Percentiles rank a stretch among this genome's conserved stretches.
Evolutionary conservation across 2,888 invertebrate species (phyloP).

Genomic region (Eristalis pertinax): DNA sequence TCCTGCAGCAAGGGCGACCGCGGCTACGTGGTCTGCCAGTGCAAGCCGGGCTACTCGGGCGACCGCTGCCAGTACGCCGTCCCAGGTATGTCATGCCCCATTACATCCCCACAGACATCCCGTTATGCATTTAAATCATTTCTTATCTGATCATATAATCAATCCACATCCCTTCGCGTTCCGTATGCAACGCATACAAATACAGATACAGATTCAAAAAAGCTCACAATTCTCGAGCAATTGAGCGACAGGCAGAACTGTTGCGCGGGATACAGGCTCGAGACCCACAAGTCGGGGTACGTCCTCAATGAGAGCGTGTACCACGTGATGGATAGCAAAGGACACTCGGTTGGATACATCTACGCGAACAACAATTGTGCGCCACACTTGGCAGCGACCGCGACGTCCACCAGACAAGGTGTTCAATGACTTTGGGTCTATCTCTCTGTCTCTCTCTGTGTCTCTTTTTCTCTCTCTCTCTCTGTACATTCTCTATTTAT

Average conservation of each 20-base stretch:
- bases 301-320: not conserved
- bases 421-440: constrained; percentile 36
- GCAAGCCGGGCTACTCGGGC: constrained; percentile 87
- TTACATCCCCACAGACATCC: not conserved
- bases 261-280: constrained; percentile 43
- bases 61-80: constrained; percentile 83
- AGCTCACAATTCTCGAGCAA: constrained; percentile 18
- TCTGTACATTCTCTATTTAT: not conserved
- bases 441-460: not conserved
- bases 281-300: constrained; percentile 28
- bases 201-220: not conserved
- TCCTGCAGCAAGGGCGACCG: constrained; percentile 84
- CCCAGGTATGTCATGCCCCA: constrained; percentile 81
- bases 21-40: constrained; percentile 86
- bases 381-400: constrained; percentile 1
- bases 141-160: constrained; percentile 38
- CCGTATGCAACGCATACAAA: constrained; percentile 12
- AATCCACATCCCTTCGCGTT: constrained; percentile 25
- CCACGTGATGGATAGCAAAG: constrained; percentile 24
- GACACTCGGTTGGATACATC: constrained; percentile 33
- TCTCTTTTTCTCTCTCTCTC: not conserved
- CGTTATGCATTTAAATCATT: not conserved
- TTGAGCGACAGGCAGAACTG: constrained; percentile 46
- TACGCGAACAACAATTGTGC: constrained; percentile 43
- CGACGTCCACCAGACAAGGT: constrained; percentile 50